Evolutionary conservation across 2,113 vertebrate species (phyloP), one percentile per base, ranked within the genome.

Genomic region (western clawed frog (Xenopus tropicalis)): DNA sequence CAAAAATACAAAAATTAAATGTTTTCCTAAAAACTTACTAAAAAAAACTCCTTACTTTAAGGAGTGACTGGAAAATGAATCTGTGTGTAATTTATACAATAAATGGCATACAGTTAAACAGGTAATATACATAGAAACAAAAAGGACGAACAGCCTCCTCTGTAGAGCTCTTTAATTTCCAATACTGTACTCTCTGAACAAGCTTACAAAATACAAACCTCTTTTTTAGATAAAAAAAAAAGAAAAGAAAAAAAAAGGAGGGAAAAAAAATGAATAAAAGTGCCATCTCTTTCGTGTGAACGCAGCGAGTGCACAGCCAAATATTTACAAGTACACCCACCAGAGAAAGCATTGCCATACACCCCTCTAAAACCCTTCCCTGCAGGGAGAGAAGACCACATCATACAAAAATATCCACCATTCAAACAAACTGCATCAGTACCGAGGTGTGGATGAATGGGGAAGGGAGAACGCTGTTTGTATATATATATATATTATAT

Each of bases 1-100:
- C 89, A 97, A 97, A 96, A 95, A 97, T 96, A 97, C 92, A 96
- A 97, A 97, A 93, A 93, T 91, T 92, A 93, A 91, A 92, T 91
- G 89, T 90, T 86, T 91, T 91, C 87, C 91, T 93, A 91, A 91
- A 92, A 93, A 69, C 73, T 69, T 76, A 76, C 73, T 76, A 76
- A 76, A 97, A 91, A 89, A 91, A 91, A 88, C 86, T 95, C 93
- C 93, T 96, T 96, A 89, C 92, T 94, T 94, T 94, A 97, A 93
- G 93, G 92, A 93, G 91, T 93, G 89, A 91, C 92, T 93, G 89
- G 88, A 90, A 93, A 92, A 95, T 94, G 92, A 96, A 95, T 91
- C 93, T 94, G 93, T 90, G 93, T 94, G 93, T 95, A 93, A 93
- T 93, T 93, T 90, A 93, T 95, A 96, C 95, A 94, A 91, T 91